phyloP scores from a whole-genome alignment of 2,888 invertebrate genomes.

The Podotricha telesiphe region DNA sequence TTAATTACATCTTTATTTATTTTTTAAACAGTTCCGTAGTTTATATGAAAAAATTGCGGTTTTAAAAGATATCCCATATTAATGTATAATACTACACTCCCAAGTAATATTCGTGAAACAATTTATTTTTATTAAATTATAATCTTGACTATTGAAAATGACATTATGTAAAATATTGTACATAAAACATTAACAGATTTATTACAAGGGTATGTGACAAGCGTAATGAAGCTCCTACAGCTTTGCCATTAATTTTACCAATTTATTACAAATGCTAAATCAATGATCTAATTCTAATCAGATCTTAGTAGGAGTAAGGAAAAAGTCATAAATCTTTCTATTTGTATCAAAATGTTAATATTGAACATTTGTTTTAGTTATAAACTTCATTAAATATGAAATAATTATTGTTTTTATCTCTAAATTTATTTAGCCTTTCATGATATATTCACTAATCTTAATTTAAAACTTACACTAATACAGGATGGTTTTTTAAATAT shows the following conservation, averaged over 20 bases:
- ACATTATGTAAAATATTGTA: not conserved
- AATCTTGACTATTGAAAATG: too few relatives aligned
- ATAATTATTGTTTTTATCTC: not conserved
- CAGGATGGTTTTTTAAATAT: slow-evolving; percentile 14
- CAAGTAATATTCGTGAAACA: too few relatives aligned
- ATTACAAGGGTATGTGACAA: not conserved
- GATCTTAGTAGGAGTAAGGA: not conserved
- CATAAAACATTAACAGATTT: not conserved
- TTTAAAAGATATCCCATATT: too few relatives aligned
- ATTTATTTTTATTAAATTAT: too few relatives aligned
- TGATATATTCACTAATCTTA: slow-evolving; percentile 24
- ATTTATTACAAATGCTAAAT: not conserved
- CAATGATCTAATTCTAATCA: slow-evolving; percentile 13
- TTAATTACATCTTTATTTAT: too few relatives aligned
- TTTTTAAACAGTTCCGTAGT: too few relatives aligned
- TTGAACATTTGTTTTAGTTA: not conserved
- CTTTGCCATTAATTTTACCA: not conserved
- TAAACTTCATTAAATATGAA: not conserved
- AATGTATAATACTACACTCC: too few relatives aligned
- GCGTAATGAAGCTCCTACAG: not conserved
- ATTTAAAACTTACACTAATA: slow-evolving; percentile 27
- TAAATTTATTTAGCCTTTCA: slow-evolving; percentile 23
- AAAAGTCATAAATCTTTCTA: not conserved
- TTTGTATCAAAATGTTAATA: not conserved
- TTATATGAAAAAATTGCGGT: too few relatives aligned